phyloP scores from a whole-genome alignment of 2,888 invertebrate species.

The Artemia sp. region DNA sequence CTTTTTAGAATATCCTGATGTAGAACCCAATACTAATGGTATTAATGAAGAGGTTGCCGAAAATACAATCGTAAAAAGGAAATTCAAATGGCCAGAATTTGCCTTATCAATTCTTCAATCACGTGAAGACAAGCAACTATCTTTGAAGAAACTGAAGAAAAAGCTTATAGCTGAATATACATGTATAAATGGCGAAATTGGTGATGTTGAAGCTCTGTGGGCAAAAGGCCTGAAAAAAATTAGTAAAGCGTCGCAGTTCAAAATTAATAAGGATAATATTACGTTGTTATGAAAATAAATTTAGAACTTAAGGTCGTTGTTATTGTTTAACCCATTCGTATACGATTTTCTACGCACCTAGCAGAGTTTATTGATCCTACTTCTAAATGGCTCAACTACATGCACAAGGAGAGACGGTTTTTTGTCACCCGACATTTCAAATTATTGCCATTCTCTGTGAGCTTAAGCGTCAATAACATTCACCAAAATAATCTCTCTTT shows the following conservation, averaged over 20 bases:
- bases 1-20: neutral
- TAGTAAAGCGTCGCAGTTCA: constrained; percentile 40
- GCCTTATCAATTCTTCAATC: constrained; percentile 33
- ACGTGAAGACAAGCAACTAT: constrained; percentile 43
- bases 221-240: constrained; percentile 55
- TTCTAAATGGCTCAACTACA: too few relatives aligned
- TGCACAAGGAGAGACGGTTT: too few relatives aligned
- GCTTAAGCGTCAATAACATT: too few relatives aligned
- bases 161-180: constrained; percentile 51
- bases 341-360: too few relatives aligned
- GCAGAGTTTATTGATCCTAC: too few relatives aligned
- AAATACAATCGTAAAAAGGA: neutral
- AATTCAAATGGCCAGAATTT: neutral
- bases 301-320: too few relatives aligned
- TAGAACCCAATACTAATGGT: neutral
- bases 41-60: neutral
- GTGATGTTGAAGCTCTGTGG: constrained; percentile 44
- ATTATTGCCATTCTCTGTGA: too few relatives aligned
- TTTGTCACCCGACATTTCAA: too few relatives aligned
- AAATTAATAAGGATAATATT: constrained; percentile 21
- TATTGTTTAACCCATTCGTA: too few relatives aligned
- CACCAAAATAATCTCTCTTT: too few relatives aligned
- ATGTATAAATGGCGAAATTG: constrained; percentile 31
- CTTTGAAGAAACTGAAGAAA: constrained; percentile 53
- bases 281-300: constrained; percentile 6